Percentiles rank a stretch among this genome's conserved stretches.
These are phyloP conservation scores for Tichodroma muraria DNA, from an alignment of 2,113 vertebrate species.

Conservation along the genomic window DNA sequence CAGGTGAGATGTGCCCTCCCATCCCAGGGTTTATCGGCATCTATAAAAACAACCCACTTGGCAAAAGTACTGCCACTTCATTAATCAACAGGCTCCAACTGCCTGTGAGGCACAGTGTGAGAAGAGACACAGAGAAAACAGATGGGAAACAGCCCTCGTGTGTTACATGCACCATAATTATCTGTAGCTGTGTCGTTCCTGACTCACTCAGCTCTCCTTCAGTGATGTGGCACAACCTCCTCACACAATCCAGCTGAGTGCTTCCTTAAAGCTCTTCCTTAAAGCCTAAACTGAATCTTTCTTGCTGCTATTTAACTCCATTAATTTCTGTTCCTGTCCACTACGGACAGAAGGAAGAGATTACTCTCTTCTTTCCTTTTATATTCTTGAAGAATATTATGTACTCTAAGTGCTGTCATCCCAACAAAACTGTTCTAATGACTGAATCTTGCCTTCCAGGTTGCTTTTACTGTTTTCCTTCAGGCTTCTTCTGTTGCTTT, in stretches of 20 bases:
- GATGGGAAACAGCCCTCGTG: not conserved
- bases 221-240: not conserved
- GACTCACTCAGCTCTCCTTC: not conserved
- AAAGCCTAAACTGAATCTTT: not conserved
- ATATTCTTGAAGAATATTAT: not conserved
- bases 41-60: not conserved
- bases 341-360: not conserved
- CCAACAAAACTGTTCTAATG: not conserved
- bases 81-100: not conserved
- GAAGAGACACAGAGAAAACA: not conserved
- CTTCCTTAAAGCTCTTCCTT: not conserved
- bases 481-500: not conserved
- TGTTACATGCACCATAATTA: not conserved
- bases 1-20: rapidly evolving
- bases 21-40: not conserved
- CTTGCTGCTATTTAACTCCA: not conserved
- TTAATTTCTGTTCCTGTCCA: not conserved
- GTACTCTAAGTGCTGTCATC: not conserved
- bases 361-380: not conserved
- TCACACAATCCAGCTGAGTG: not conserved
- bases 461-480: not conserved
- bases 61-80: not conserved
- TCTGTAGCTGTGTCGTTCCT: not conserved
- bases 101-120: not conserved
- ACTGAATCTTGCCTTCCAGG: not conserved